Evolutionary conservation across 2,113 vertebrate genomes (phyloP), one percentile per base, ranked within the genome.

Genomic region (Kryptolebias marmoratus): DNA sequence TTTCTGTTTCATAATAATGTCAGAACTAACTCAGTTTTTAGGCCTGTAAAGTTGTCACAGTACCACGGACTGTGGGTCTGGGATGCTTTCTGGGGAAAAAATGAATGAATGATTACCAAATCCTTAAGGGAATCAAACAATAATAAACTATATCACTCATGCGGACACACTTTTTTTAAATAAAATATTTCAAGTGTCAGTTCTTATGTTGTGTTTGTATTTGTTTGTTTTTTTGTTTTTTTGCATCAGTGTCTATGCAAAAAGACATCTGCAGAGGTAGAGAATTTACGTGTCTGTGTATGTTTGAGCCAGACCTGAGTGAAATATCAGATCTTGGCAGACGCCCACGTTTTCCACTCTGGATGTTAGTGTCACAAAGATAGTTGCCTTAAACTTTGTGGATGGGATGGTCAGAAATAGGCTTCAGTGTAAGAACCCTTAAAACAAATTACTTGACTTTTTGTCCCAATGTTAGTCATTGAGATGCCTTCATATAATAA

Each of bases 241-340:
- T 55, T 73, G 73, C 64, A 77, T 36, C 31, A 53, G 44, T 58
- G n/a, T 71, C 10, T 11, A 72, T 71, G 71, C 66, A 65, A 79
- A 69, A 78, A 63, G 3, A 65, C 58, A 79, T 73, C 74, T 49
- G 65, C 75, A 83, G 55, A 58, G 47, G 60, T 42, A 54, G 27
- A 31, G 15, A 48, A 45, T 27, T 12, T 18, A 59, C 60, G 49
- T 55, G 68, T 50, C 47, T 62, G 78, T 70, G 32, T 27, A 52
- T 32, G 53, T 52, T 32, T 48, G 22, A 74, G 56, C 55, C 61
- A 67, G 47, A 64, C 67, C 66, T 79, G 75, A 81, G 79, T 86
- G 74, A 86, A 80, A 87, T 80, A 86, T 72, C 71, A 84, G 67
- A 73, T 39, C 57, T 81, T 83, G 81, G 73, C 84, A 61, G 70